phyloP scores from a whole-genome alignment of 2,888 invertebrate genomes.

The Ochropleura leucogaster region DNA sequence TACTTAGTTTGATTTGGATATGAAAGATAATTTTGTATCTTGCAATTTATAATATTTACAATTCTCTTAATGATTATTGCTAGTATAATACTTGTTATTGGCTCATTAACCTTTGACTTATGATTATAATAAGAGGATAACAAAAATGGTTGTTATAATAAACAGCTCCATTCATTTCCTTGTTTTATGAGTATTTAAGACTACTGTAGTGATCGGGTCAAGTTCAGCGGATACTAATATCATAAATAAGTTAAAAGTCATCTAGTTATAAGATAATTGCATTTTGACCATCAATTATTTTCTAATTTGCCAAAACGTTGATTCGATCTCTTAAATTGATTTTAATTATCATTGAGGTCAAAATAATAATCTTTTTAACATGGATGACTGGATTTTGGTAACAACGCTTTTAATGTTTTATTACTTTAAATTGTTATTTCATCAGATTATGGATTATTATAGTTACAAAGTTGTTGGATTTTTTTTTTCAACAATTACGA shows the following conservation, averaged over 20 bases:
- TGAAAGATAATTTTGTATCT: neutral
- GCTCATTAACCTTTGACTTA: slow-evolving; percentile 47
- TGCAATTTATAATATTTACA: slow-evolving; percentile 39
- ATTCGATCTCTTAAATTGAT: slow-evolving; percentile 15
- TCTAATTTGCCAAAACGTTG: slow-evolving; percentile 31
- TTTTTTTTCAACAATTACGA: neutral
- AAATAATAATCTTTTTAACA: slow-evolving; percentile 2
- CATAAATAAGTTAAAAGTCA: slow-evolving; percentile 22
- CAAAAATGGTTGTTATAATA: slow-evolving; percentile 12
- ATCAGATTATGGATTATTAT: neutral
- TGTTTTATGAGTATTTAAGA: slow-evolving; percentile 9
- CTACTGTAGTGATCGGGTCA: neutral
- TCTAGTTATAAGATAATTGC: slow-evolving; percentile 23
- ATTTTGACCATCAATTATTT: slow-evolving; percentile 32
- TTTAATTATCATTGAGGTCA: slow-evolving; percentile 17
- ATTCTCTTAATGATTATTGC: slow-evolving; percentile 40
- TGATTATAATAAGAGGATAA: slow-evolving; percentile 32
- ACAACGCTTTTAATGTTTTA: slow-evolving; percentile 8
- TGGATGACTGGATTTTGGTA: slow-evolving; percentile 6
- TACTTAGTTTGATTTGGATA: slow-evolving; percentile 14
- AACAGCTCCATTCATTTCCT: slow-evolving; percentile 41
- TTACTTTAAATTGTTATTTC: neutral
- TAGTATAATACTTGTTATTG: slow-evolving; percentile 26
- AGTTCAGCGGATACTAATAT: slow-evolving; percentile 33
- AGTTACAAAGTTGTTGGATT: neutral